Conservation (phyloP, 1,140 invertebrate species). For the Telenomus remus region DNA sequence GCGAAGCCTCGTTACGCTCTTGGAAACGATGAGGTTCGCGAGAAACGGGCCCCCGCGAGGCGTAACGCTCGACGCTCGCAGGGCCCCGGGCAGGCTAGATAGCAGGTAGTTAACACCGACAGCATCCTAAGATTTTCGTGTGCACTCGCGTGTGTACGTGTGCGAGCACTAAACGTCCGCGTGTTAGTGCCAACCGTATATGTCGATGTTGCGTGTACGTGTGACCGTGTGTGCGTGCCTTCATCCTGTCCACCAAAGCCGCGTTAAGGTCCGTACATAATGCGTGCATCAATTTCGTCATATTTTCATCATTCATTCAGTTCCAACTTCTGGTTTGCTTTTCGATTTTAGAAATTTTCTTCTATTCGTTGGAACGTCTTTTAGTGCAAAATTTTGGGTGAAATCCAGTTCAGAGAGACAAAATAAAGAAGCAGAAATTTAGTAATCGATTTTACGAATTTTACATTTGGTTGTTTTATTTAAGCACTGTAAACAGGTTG, state of each 20-base stretch:
- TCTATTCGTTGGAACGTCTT: too few species aligned
- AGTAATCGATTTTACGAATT: too few species aligned
- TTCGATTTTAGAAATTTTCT: too few species aligned
- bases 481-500: too few species aligned
- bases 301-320: slow-evolving; percentile 5
- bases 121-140: slow-evolving; percentile 71
- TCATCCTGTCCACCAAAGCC: slow-evolving; percentile 69
- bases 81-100: slow-evolving; percentile 70
- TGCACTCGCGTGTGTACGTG: slow-evolving; percentile 12
- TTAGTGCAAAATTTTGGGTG: too few species aligned
- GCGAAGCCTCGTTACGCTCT: slow-evolving; percentile 54
- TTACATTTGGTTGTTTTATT: too few species aligned
- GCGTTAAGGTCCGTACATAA: slow-evolving; percentile 63
- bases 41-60: slow-evolving; percentile 73
- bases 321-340: too few species aligned
- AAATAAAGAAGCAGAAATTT: too few species aligned
- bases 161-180: not conserved
- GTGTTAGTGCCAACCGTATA: slow-evolving; percentile 15
- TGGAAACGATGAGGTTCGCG: slow-evolving; percentile 62
- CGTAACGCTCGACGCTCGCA: slow-evolving; percentile 69
- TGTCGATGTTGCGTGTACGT: slow-evolving; percentile 36
- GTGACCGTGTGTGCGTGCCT: slow-evolving; percentile 61
- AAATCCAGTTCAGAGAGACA: too few species aligned
- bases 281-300: slow-evolving; percentile 14
- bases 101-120: slow-evolving; percentile 70